Evolutionary conservation across 1,140 invertebrate species (phyloP).

Genomic region (Teleopsis dalmanni): DNA sequence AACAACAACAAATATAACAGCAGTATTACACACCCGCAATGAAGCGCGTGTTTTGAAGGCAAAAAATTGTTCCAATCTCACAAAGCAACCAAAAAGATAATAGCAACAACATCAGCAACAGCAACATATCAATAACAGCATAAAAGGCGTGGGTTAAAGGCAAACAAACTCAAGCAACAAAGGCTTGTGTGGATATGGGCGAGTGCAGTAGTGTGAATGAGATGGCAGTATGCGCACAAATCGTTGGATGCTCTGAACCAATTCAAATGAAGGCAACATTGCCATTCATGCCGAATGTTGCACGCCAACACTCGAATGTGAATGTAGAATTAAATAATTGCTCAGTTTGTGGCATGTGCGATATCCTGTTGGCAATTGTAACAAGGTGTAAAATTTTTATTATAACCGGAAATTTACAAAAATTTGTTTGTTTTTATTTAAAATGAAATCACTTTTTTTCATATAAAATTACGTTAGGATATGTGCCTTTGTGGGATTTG

Average conservation of each 20-base stretch:
- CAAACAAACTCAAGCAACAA: too few relatives aligned
- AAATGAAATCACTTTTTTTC: background rate
- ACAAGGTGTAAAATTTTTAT: slow-evolving; percentile 13
- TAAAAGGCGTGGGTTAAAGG: background rate
- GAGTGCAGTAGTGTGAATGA: too few relatives aligned
- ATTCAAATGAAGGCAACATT: slow-evolving; percentile 2
- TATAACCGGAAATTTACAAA: slow-evolving; percentile 7
- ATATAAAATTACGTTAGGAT: background rate
- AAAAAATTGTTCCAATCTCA: too few relatives aligned
- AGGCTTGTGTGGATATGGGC: too few relatives aligned
- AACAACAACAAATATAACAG: background rate
- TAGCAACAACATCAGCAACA: background rate
- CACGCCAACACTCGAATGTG: background rate
- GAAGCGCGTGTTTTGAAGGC: slow-evolving; percentile 14
- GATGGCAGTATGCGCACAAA: background rate
- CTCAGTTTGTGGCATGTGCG: slow-evolving; percentile 15
- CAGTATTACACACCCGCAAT: slow-evolving; percentile 11
- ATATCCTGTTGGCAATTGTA: slow-evolving; percentile 15
- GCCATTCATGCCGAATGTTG: background rate
- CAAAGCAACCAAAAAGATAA: too few relatives aligned
- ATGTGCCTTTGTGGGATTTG: background rate
- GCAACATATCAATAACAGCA: background rate
- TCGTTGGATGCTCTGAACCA: slow-evolving; percentile 1
- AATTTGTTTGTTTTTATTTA: background rate
- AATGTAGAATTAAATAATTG: slow-evolving; percentile 10